Evolutionary conservation across 2,113 vertebrate genomes (phyloP).

Genomic region (Sciurus niger): DNA sequence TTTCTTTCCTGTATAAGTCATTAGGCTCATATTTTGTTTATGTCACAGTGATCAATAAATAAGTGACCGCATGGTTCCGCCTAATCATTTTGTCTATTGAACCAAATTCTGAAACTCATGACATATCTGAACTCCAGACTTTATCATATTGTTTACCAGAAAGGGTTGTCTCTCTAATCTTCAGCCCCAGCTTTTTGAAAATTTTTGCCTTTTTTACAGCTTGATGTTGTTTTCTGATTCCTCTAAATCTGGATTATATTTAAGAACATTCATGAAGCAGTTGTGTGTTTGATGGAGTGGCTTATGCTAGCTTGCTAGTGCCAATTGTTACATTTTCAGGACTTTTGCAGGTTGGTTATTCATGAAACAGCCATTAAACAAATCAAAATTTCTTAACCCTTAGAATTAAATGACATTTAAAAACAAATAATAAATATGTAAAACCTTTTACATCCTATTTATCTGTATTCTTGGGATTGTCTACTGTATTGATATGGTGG

Average conservation of each 20-base stretch:
- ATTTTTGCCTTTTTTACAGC: neutral
- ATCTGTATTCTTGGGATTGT: neutral
- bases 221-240: neutral
- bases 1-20: neutral
- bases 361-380: neutral
- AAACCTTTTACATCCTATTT: neutral
- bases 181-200: neutral
- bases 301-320: neutral
- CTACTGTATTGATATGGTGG: neutral
- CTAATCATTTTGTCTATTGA: constrained; percentile 9
- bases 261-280: neutral
- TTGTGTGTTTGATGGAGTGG: neutral
- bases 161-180: neutral
- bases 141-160: neutral
- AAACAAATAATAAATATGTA: neutral
- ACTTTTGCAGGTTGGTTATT: constrained; percentile 20
- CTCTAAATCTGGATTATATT: neutral
- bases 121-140: neutral
- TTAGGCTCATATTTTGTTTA: neutral
- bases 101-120: neutral
- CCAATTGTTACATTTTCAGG: neutral
- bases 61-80: neutral
- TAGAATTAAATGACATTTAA: neutral
- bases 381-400: neutral
- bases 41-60: neutral